Evolutionary conservation across 2,888 invertebrate species (phyloP), one percentile per base, ranked within the genome.

Genomic region (Tanypteryx hageni): DNA sequence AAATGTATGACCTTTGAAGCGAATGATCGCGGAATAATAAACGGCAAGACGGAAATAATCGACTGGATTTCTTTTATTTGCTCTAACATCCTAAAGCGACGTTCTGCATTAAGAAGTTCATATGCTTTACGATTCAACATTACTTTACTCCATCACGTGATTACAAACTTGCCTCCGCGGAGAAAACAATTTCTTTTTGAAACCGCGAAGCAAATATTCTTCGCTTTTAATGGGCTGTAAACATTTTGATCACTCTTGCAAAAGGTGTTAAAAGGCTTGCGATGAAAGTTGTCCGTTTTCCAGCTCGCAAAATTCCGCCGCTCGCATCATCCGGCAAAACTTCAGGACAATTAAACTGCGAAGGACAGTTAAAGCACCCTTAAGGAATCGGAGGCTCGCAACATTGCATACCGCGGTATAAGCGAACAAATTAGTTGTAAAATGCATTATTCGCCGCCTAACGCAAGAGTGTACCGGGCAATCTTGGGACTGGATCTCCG

Each of bases 221-320:
- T 18, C 11, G 22, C 76, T 22, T 27, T 76, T 76, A 22, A 76
- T 76, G 76, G 76, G 76, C 76, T 76, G 76, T 76, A 76, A 76
- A 76, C 22, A 22, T 27, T 76, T 27, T 13, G 76, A 76, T 76
- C 76, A 27, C 76, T 76, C 11, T 27, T 76, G 76, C 76, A 27
- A 76, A 27, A 76, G 76, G 76, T 76, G 76, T 76, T 76, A 76
- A 76, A 76, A 76, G 68, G 76, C 76, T 76, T 22, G 76, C 8
- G 76, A 76, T 76, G 76, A 76, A 76, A 76, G 76, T 14, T 27
- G 11, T 76, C 22, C 27, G 76, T 76, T 76, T 76, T 76, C 76
- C 27, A 14, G 44, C 18, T 13, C 76, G 76, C n/a, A 76, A 76
- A n/a, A 27, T 27, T 76, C 16, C 76, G 7, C 76, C 76, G 27